A percentile compares a stretch with the other conserved stretches of the same genome.
Evolutionary conservation across 2,888 invertebrate species (phyloP).

Genomic region (Oxyscelio sp.): DNA sequence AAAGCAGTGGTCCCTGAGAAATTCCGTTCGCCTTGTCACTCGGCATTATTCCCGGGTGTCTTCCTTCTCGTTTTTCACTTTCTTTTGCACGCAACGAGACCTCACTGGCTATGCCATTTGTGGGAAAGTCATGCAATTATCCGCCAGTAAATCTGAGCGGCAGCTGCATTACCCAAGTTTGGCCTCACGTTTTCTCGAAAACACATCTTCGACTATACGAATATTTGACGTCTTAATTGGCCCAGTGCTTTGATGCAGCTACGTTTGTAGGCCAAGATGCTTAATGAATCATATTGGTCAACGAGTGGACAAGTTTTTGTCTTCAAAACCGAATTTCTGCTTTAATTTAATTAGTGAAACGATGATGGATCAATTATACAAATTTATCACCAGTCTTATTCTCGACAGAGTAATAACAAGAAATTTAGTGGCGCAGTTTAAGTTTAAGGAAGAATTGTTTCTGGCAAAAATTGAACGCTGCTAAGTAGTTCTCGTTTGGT

Average conservation of each 20-base stretch:
- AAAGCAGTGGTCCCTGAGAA: slow-evolving; percentile 71
- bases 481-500: not conserved
- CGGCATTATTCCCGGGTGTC: slow-evolving; percentile 79
- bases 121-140: slow-evolving; percentile 87
- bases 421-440: not conserved
- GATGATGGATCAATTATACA: slow-evolving; percentile 40
- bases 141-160: slow-evolving; percentile 86
- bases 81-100: slow-evolving; percentile 66
- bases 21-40: slow-evolving; percentile 81
- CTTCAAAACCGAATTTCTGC: slow-evolving; percentile 25
- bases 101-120: slow-evolving; percentile 81
- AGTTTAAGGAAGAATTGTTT: slow-evolving; percentile 24
- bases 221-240: slow-evolving; percentile 87
- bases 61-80: slow-evolving; percentile 75
- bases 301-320: slow-evolving; percentile 38
- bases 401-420: slow-evolving; percentile 12
- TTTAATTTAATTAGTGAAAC: slow-evolving; percentile 61
- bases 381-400: slow-evolving; percentile 31
- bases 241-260: slow-evolving; percentile 63
- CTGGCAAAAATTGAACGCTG: slow-evolving; percentile 14
- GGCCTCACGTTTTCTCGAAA: slow-evolving; percentile 79
- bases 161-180: slow-evolving; percentile 86
- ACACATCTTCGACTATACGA: slow-evolving; percentile 75
- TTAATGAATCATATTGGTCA: slow-evolving; percentile 44
- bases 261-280: slow-evolving; percentile 54